Percentiles rank a stretch among this genome's conserved stretches.
Conservation (phyloP, 2,888 invertebrate species). For the Eurytoma californica region DNA sequence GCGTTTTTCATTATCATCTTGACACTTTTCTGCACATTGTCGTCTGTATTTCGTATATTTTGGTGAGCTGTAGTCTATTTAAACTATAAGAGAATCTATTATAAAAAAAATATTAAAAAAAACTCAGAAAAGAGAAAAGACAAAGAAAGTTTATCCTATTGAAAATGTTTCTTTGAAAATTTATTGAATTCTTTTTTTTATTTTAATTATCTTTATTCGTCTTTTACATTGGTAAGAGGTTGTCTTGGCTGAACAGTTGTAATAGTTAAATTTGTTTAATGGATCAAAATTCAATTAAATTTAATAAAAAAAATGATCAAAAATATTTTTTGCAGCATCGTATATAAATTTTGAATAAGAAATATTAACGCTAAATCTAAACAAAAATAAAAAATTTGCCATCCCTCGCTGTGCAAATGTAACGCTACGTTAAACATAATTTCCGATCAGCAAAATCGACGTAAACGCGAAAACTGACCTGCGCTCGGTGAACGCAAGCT, state of each 20-base stretch:
- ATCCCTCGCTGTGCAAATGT: too few relatives aligned
- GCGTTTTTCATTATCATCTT: constrained; percentile 35
- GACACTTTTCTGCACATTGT: constrained; percentile 38
- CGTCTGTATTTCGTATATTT: constrained; percentile 31
- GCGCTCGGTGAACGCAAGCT: not conserved
- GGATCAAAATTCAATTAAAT: not conserved
- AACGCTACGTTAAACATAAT: too few relatives aligned
- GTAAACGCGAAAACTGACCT: not conserved
- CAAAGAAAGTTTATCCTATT: constrained; percentile 28
- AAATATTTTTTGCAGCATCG: too few relatives aligned
- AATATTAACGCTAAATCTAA: too few relatives aligned
- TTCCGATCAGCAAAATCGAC: too few relatives aligned
- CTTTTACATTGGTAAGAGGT: constrained; percentile 37
- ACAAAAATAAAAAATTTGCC: too few relatives aligned
- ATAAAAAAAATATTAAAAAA: constrained; percentile 21
- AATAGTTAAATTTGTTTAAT: not conserved
- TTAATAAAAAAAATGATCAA: too few relatives aligned
- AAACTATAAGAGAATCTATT: constrained; percentile 8
- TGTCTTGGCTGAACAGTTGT: constrained; percentile 24
- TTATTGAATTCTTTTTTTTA: constrained; percentile 19
- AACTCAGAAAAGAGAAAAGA: constrained; percentile 28
- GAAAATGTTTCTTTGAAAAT: not conserved
- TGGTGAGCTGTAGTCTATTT: constrained; percentile 31
- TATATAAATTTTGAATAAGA: too few relatives aligned
- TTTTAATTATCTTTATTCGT: constrained; percentile 23